phyloP scores from a whole-genome alignment of 2,113 vertebrate genomes.

The Siphamia tubifer region DNA sequence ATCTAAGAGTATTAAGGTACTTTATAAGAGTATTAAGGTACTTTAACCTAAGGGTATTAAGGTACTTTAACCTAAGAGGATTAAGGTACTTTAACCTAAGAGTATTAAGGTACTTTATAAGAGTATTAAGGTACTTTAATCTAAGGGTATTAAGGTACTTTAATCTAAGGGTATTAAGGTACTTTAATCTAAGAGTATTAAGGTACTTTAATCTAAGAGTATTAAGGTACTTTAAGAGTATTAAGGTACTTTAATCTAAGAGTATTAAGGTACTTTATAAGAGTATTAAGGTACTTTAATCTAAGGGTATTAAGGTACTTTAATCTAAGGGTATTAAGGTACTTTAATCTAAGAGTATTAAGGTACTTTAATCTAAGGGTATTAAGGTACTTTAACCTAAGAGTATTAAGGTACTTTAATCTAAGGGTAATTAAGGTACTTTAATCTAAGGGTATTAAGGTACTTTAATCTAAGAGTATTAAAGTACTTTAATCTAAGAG shows the following conservation, averaged over 20 bases:
- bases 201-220: too few species aligned
- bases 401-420: too few species aligned
- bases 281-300: slow-evolving; percentile 6
- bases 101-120: slow-evolving; percentile 5
- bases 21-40: slow-evolving; percentile 4
- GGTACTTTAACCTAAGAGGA: too few species aligned
- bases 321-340: slow-evolving; percentile 7
- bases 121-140: slow-evolving; percentile 6
- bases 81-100: too few species aligned
- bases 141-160: slow-evolving; percentile 7
- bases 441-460: slow-evolving; percentile 1
- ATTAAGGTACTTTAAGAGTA: slow-evolving; percentile 14
- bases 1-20: slow-evolving; percentile 7
- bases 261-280: slow-evolving; percentile 5
- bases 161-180: slow-evolving; percentile 7
- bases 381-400: slow-evolving; percentile 10
- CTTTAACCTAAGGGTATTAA: slow-evolving; percentile 7
- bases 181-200: too few species aligned
- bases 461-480: too few species aligned
- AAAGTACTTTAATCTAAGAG: neutral
- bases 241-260: slow-evolving; percentile 6
- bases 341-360: too few species aligned
- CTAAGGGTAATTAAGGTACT: too few species aligned
- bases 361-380: too few species aligned
- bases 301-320: slow-evolving; percentile 7